phyloP scores from a whole-genome alignment of 2,797 vertebrate genomes.

The Malurus leucopterus region DNA sequence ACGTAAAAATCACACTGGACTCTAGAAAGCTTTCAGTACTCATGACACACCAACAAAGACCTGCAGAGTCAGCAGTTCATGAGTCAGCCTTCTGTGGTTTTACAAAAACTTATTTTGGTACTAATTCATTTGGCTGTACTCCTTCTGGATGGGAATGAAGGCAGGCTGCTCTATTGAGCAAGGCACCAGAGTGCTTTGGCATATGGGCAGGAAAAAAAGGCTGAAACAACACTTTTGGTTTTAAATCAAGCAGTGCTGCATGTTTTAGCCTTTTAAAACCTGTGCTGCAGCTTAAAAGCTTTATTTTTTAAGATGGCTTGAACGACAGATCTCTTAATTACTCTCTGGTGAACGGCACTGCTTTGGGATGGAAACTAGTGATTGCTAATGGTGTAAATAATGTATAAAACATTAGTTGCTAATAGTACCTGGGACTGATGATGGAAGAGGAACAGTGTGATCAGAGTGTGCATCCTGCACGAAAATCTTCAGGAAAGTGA shows the following conservation, averaged over 20 bases:
- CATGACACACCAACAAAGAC: neutral
- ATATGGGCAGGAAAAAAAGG: neutral
- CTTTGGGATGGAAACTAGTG: neutral
- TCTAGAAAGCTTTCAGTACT: neutral
- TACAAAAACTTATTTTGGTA: slow-evolving; percentile 9
- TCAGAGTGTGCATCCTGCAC: neutral
- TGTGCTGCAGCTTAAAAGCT: neutral
- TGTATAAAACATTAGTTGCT: neutral
- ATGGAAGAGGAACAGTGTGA: neutral
- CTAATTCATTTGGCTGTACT: slow-evolving; percentile 20
- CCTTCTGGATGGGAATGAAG: slow-evolving; percentile 17
- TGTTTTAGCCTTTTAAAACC: neutral
- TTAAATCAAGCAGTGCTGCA: neutral
- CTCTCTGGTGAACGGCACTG: neutral
- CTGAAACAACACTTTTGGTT: slow-evolving; percentile 1
- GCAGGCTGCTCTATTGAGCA: slow-evolving; percentile 14
- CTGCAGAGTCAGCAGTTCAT: slow-evolving; percentile 1
- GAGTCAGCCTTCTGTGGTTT: slow-evolving; percentile 33
- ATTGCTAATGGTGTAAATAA: neutral
- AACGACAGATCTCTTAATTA: neutral
- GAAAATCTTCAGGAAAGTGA: neutral
- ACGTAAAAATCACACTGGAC: neutral
- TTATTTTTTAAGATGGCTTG: neutral
- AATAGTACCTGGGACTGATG: neutral
- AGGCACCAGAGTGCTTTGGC: neutral